Evolutionary conservation across 2,888 invertebrate genomes (phyloP).

Genomic region (Punctoribates punctum): DNA sequence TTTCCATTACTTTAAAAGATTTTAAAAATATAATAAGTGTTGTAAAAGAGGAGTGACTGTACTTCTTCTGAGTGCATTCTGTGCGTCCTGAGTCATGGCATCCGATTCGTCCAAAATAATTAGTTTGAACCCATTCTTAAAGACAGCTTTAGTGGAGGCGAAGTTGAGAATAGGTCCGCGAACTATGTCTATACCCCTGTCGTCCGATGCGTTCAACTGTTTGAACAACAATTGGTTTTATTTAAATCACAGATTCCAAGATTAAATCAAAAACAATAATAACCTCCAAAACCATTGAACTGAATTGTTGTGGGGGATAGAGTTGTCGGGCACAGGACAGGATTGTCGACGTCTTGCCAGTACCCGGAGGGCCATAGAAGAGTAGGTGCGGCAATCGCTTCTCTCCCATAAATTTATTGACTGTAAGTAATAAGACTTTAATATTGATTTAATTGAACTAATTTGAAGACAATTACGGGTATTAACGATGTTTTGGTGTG

Average conservation of each 20-base stretch:
- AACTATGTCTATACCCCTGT: conserved; percentile 92
- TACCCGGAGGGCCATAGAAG: conserved; percentile 97
- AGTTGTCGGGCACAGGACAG: conserved; percentile 89
- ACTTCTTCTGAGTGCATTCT: conserved; percentile 93
- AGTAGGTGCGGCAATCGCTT: conserved; percentile 91
- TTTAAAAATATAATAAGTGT: neutral
- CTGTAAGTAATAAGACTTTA: conserved; percentile 55
- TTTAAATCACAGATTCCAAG: neutral
- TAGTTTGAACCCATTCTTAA: conserved; percentile 81
- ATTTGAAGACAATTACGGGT: conserved; percentile 70
- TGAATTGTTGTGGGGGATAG: conserved; percentile 81
- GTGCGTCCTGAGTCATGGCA: conserved; percentile 99
- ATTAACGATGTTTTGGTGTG: conserved; percentile 92
- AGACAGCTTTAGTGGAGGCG: conserved; percentile 92
- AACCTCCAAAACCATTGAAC: conserved; percentile 77
- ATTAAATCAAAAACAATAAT: neutral
- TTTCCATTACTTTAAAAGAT: conserved; percentile 83
- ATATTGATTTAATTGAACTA: neutral
- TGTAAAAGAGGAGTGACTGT: neutral
- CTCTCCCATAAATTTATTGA: conserved; percentile 79
- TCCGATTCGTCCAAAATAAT: conserved; percentile 98
- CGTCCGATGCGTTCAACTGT: conserved; percentile 96
- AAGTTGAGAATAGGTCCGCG: conserved; percentile 90
- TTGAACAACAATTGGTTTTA: conserved; percentile 35
- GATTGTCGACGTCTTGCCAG: conserved; percentile 96